Evolutionary conservation across 2,797 vertebrate species (phyloP), one percentile per base, ranked within the genome.

Genomic region (Apogon talboti): DNA sequence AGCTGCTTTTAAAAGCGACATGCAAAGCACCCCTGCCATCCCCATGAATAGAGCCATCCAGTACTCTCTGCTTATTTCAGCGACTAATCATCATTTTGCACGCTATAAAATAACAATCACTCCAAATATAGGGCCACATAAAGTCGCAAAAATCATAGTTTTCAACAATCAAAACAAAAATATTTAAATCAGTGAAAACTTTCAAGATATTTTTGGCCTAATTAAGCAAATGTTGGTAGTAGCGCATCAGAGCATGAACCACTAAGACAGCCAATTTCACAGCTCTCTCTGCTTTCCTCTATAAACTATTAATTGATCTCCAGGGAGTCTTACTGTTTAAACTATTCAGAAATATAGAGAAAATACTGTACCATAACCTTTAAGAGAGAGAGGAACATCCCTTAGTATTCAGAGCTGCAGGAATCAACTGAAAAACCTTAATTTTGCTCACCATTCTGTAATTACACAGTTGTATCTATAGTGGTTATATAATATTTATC

Each of bases 231-330:
- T 50, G 57, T 54, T 76, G 68, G 82, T 65, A 18, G 73, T 70
- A 56, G 76, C 58, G 71, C 85, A 84, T 81, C 82, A 70, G 81
- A 90, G 85, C 79, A 30, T 87, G 82, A 91, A 89, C 77, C 83
- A 84, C 86, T 85, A 83, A 90, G 88, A 92, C 81, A 76, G 87
- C 82, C 86, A 84, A 89, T 86, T 90, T 85, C 67, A 77, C 85
- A 59, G 72, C 81, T 74, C 82, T 79, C 74, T 79, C 65, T 82
- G 68, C 76, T 79, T 76, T 84, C 86, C 75, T 81, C 80, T 89
- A 84, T 84, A 84, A 92, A 91, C 83, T 91, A 86, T 88, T 92
- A 92, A 94, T 93, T 94, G 91, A 92, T 91, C 92, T 92, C 91
- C 18, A 0, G 88, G 87, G 92, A 93, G 72, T 12, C 53, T 72